Base-by-base conservation (phyloP, 2,888 invertebrate species). In the Nemoura dubitans region DNA sequence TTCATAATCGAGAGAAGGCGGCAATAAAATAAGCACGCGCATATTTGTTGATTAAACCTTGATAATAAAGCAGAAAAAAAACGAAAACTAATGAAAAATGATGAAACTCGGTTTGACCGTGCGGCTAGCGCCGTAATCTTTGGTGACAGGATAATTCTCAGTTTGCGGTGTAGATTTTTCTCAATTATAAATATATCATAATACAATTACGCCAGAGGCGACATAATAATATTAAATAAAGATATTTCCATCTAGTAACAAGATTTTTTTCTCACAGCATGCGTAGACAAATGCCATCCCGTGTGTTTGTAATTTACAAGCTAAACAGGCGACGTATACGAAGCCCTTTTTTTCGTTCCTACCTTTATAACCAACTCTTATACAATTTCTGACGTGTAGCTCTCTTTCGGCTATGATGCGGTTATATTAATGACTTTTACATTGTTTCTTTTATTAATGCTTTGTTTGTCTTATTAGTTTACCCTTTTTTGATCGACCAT, bases 121-220 rank as follows among this genome's bases (percentile, higher is more conserved):
- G 7, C 10, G 3, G 5, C 10, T n/a, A n/a, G n/a, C 25, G 78
- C 16, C 36, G 26, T 83, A 83, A 83, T 83, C 76, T 28, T 43
- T 76, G 59, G 76, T 59, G 84, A 84, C 76, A 76, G 29, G 84
- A 84, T 84, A 84, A 84, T 84, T 84, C 82, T 25, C 43, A 83
- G 59, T 59, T 81, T 81, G 28, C 81, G 14, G 30, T 30, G 81
- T 81, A 81, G 29, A 81, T 81, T 83, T n/a, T 76, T 76, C 84
- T 84, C 84, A 84, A 59, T 84, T 84, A 84, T 42, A 83, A 83
- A 59, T 83, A 43, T 59, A 83, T 83, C 42, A 83, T 83, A 42
- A 83, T 28, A 21, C 59, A 43, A 83, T 59, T 30, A 81, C 25
- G 76, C 84, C 27, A 10, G 16, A 14, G 84, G 84, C 27, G 84